Conservation (phyloP, 1,140 invertebrate genomes). For the Elymnias hypermnestra region DNA sequence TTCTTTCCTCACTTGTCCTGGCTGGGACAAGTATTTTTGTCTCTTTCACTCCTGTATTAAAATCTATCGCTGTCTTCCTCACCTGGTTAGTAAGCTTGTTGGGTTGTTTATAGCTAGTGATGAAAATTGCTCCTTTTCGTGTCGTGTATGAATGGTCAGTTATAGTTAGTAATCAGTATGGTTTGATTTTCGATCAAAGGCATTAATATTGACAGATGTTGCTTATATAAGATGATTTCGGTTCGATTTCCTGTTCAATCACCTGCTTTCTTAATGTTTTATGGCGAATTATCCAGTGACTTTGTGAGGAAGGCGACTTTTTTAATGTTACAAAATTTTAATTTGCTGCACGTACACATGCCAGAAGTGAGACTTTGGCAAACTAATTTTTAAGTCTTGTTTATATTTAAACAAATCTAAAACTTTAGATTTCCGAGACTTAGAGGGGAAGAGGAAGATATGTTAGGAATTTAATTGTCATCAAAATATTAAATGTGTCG, state of each 20-base stretch:
- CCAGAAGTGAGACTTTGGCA: too few species aligned
- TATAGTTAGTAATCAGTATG: slow-evolving; percentile 13
- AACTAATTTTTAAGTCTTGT: too few species aligned
- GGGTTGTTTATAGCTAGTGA: slow-evolving; percentile 50
- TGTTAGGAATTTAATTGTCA: too few species aligned
- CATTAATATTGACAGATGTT: slow-evolving; percentile 46
- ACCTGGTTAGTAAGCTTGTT: slow-evolving; percentile 36
- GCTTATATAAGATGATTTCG: slow-evolving; percentile 25
- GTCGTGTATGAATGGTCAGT: slow-evolving; percentile 18
- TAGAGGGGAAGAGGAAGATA: too few species aligned
- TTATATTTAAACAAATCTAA: too few species aligned
- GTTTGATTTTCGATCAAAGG: slow-evolving; percentile 24
- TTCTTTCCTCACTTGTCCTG: slow-evolving; percentile 46
- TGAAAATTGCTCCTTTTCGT: slow-evolving; percentile 52
- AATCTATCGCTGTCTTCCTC: slow-evolving; percentile 30
- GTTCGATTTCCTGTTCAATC: slow-evolving; percentile 27
- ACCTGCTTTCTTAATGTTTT: slow-evolving; percentile 16
- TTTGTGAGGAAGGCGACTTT: too few species aligned
- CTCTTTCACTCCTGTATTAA: slow-evolving; percentile 22
- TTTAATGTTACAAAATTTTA: too few species aligned
- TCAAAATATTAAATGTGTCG: too few species aligned
- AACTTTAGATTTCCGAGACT: too few species aligned
- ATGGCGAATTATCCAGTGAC: too few species aligned
- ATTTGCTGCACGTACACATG: too few species aligned
- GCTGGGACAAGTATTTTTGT: slow-evolving; percentile 29